These are phyloP conservation scores for Ectemnius lituratus DNA, from an alignment of 2,888 invertebrate genomes.

Conservation along the genomic window DNA sequence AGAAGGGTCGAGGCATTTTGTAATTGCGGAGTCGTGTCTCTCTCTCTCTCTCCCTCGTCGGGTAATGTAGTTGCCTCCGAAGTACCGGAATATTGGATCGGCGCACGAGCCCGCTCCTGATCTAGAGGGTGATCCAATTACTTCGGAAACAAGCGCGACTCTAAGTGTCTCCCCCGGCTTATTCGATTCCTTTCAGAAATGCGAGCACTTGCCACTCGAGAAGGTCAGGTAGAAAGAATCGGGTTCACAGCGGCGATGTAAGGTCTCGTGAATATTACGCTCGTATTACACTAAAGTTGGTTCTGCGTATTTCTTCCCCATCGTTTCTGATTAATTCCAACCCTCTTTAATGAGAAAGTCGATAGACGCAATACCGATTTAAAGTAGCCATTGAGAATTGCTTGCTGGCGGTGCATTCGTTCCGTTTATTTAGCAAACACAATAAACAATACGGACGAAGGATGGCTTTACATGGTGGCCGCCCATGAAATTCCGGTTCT, in stretches of 20 bases:
- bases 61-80: constrained; percentile 52
- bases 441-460: constrained; percentile 44
- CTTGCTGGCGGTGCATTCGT: constrained; percentile 43
- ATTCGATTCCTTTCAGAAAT: constrained; percentile 53
- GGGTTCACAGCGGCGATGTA: neutral
- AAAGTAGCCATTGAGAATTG: constrained; percentile 47
- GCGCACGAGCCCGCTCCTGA: constrained; percentile 41
- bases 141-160: constrained; percentile 46
- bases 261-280: constrained; percentile 17
- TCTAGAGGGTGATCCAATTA: constrained; percentile 62
- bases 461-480: constrained; percentile 19
- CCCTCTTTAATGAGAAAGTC: too few species aligned
- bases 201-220: constrained; percentile 26
- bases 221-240: constrained; percentile 38
- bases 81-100: constrained; percentile 47
- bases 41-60: constrained; percentile 14
- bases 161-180: constrained; percentile 42
- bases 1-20: constrained; percentile 54
- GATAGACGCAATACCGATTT: constrained; percentile 39
- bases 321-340: too few species aligned
- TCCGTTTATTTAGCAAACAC: constrained; percentile 24
- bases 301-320: too few species aligned
- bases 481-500: neutral
- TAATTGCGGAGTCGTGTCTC: constrained; percentile 69
- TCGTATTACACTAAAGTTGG: neutral